A percentile compares a stretch with the other conserved stretches of the same genome.
Conservation (phyloP, 2,888 invertebrate species). For the Aphidius colemani region DNA sequence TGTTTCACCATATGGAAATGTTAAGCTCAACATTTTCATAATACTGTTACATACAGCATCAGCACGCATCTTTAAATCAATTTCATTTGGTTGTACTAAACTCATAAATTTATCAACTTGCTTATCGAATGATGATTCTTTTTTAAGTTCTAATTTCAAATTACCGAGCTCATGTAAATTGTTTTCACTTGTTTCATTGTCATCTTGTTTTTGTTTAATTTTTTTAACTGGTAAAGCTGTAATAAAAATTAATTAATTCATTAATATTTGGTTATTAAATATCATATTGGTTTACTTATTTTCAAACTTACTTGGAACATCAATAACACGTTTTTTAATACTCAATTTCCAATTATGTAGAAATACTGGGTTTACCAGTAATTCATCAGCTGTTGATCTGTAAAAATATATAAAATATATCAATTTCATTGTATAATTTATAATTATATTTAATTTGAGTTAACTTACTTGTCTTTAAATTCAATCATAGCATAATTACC, state of each 20-base stretch:
- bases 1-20: conserved; percentile 54
- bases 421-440: not conserved
- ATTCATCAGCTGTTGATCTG: conserved; percentile 43
- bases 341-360: conserved; percentile 38
- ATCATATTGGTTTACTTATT: not conserved
- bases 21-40: conserved; percentile 37
- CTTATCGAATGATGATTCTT: conserved; percentile 4
- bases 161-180: not conserved
- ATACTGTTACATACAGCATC: conserved; percentile 32
- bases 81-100: conserved; percentile 3
- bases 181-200: not conserved
- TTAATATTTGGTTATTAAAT: not conserved
- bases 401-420: conserved; percentile 24
- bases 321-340: conserved; percentile 37
- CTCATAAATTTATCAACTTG: conserved; percentile 3
- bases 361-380: conserved; percentile 43
- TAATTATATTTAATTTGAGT: conserved; percentile 11
- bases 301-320: conserved; percentile 8
- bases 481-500: conserved; percentile 40
- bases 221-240: too few species aligned
- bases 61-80: not conserved
- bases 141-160: conserved; percentile 8
- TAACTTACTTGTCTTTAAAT: conserved; percentile 42
- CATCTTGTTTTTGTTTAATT: conserved; percentile 1
- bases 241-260: too few species aligned